phyloP scores from a whole-genome alignment of 2,888 invertebrate genomes.

The Nasonia oneida region DNA sequence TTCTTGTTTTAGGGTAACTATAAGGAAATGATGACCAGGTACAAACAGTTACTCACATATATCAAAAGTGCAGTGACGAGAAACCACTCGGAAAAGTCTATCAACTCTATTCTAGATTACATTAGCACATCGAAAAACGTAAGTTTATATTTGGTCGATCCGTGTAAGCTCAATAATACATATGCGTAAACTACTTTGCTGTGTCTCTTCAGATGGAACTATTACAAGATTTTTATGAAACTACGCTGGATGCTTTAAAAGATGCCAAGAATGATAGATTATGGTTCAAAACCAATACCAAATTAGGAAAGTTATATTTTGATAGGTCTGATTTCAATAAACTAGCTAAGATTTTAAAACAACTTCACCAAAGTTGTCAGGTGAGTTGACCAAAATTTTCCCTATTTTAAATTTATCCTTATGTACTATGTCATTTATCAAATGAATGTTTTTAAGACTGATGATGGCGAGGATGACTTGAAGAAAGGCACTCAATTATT shows the following conservation, averaged over 20 bases:
- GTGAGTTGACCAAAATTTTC: constrained; percentile 78
- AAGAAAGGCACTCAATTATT: constrained; percentile 98
- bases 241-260: constrained; percentile 94
- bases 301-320: constrained; percentile 98
- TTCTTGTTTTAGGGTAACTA: constrained; percentile 87
- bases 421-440: not conserved
- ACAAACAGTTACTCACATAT: constrained; percentile 97
- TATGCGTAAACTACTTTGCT: constrained; percentile 14
- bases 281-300: constrained; percentile 99
- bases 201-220: constrained; percentile 88
- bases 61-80: constrained; percentile 99
- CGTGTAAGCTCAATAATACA: not conserved
- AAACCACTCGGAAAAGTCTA: constrained; percentile 99
- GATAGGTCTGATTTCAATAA: constrained; percentile 97
- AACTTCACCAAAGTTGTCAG: constrained; percentile 98
- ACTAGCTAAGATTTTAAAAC: constrained; percentile 97
- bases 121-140: constrained; percentile 99
- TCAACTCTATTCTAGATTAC: constrained; percentile 99
- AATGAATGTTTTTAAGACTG: constrained; percentile 83
- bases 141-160: constrained; percentile 76
- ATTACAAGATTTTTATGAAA: constrained; percentile 99
- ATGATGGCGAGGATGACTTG: constrained; percentile 98
- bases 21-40: constrained; percentile 96
- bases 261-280: constrained; percentile 99
- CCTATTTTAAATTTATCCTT: not conserved